A percentile compares a stretch with the other conserved stretches of the same genome.
phyloP scores from a whole-genome alignment of 2,797 vertebrate genomes.

The Psittacula derbiana region DNA sequence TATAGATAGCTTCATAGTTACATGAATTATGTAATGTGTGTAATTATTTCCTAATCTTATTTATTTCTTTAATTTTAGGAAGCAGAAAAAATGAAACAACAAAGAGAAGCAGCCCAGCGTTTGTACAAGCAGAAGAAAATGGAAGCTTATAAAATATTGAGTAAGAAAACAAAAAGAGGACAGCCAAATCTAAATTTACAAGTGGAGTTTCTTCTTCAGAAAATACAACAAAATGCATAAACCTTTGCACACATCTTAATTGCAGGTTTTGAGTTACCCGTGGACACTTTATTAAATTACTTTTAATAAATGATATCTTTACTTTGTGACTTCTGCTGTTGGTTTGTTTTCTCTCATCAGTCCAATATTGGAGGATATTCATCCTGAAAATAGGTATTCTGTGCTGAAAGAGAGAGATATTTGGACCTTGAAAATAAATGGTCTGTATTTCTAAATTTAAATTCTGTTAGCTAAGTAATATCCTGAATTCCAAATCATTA shows the following conservation, averaged over 20 bases:
- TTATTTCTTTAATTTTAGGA: conserved; percentile 78
- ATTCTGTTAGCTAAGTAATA: neutral
- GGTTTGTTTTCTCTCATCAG: neutral
- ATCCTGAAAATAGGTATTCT: neutral
- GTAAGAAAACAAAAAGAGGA: conserved; percentile 93
- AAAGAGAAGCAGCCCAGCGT: conserved; percentile 85
- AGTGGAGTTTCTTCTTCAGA: conserved; percentile 93
- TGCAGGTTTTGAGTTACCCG: neutral
- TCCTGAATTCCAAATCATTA: neutral
- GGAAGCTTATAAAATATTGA: conserved; percentile 87
- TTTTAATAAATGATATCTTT: neutral
- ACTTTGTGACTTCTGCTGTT: neutral
- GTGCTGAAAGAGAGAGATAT: neutral
- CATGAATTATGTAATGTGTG: neutral
- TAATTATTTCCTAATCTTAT: neutral
- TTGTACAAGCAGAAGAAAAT: conserved; percentile 91
- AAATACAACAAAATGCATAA: conserved; percentile 84
- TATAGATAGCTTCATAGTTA: neutral
- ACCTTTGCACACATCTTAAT: neutral
- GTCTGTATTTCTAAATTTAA: neutral
- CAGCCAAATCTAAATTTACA: conserved; percentile 96
- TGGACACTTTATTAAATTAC: neutral
- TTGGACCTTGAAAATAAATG: neutral
- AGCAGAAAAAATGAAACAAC: conserved; percentile 80
- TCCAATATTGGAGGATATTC: neutral